Evolutionary conservation across 2,888 invertebrate species (phyloP).

Genomic region (Rhyacophila evoluta): DNA sequence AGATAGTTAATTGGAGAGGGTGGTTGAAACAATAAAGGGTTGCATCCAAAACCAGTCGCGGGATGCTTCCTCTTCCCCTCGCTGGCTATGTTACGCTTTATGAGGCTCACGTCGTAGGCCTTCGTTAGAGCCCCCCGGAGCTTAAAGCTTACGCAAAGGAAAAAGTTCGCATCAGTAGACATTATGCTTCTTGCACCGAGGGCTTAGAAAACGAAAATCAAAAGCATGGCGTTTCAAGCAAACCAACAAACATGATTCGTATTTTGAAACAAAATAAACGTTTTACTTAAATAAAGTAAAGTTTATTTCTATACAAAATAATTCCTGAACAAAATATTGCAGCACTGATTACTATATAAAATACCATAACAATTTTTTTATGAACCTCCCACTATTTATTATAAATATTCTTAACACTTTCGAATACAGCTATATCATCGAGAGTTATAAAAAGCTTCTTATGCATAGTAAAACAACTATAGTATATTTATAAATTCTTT

Average conservation of each 20-base stretch:
- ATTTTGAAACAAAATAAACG: too few relatives aligned
- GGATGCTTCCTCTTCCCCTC: neutral
- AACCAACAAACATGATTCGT: neutral
- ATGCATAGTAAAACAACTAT: too few relatives aligned
- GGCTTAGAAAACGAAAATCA: neutral
- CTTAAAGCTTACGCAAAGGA: slow-evolving; percentile 14
- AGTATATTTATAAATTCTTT: too few relatives aligned
- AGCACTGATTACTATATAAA: too few relatives aligned
- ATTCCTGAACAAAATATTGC: too few relatives aligned
- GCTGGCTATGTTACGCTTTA: slow-evolving; percentile 12
- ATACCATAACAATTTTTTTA: too few relatives aligned
- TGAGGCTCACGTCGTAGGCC: slow-evolving; percentile 22
- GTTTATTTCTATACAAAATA: too few relatives aligned
- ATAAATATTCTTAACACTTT: too few relatives aligned
- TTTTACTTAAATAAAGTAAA: too few relatives aligned
- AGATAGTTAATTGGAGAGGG: slow-evolving; percentile 55
- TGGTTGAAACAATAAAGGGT: slow-evolving; percentile 55
- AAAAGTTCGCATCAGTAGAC: slow-evolving; percentile 24
- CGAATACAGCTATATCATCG: too few relatives aligned
- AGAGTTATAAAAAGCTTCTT: too few relatives aligned
- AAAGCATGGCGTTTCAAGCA: neutral
- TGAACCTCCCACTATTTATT: too few relatives aligned
- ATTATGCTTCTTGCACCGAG: slow-evolving; percentile 3
- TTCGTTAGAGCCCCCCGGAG: slow-evolving; percentile 15
- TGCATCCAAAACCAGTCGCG: slow-evolving; percentile 29